Conservation (phyloP, 2,797 vertebrate species). For the Hippoglossus hippoglossus region DNA sequence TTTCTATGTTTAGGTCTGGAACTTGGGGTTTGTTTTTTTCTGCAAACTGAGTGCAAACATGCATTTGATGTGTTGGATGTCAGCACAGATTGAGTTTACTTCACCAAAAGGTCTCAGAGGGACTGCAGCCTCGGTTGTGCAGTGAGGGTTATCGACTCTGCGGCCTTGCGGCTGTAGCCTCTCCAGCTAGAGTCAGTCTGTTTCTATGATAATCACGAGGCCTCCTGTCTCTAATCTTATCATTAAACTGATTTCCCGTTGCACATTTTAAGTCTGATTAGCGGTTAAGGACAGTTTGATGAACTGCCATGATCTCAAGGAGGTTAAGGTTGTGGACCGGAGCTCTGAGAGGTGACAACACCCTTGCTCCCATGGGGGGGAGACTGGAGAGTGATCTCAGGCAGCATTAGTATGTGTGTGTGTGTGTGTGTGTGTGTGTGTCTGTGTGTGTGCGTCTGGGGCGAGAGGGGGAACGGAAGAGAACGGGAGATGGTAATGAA, state of each 20-base stretch:
- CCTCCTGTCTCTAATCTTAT: slow-evolving; percentile 32
- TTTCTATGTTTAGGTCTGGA: slow-evolving; percentile 34
- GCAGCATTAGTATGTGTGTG: slow-evolving; percentile 20
- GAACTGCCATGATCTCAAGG: slow-evolving; percentile 19
- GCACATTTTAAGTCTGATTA: background rate
- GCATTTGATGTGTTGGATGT: slow-evolving; percentile 51
- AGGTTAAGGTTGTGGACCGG: slow-evolving; percentile 40
- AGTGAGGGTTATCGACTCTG: slow-evolving; percentile 81
- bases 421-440: slow-evolving; percentile 14
- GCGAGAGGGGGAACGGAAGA: slow-evolving; percentile 31
- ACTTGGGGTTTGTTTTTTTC: slow-evolving; percentile 58
- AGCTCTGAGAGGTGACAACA: slow-evolving; percentile 39
- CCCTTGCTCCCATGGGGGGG: slow-evolving; percentile 48
- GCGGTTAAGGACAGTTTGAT: slow-evolving; percentile 14
- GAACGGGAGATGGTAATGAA: slow-evolving; percentile 80
- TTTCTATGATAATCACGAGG: slow-evolving; percentile 34
- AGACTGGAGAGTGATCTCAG: slow-evolving; percentile 25
- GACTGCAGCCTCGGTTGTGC: slow-evolving; percentile 21
- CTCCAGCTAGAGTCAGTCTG: slow-evolving; percentile 23
- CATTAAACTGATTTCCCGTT: slow-evolving; percentile 34
- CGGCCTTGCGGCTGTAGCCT: slow-evolving; percentile 53
- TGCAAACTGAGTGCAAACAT: slow-evolving; percentile 41
- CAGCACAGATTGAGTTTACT: slow-evolving; percentile 41
- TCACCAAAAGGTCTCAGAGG: slow-evolving; percentile 36
- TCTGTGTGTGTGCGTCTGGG: background rate